A percentile compares a stretch with the other conserved stretches of the same genome.
Conservation (phyloP, 2,797 vertebrate species). For the Micrastur ruficollis region DNA sequence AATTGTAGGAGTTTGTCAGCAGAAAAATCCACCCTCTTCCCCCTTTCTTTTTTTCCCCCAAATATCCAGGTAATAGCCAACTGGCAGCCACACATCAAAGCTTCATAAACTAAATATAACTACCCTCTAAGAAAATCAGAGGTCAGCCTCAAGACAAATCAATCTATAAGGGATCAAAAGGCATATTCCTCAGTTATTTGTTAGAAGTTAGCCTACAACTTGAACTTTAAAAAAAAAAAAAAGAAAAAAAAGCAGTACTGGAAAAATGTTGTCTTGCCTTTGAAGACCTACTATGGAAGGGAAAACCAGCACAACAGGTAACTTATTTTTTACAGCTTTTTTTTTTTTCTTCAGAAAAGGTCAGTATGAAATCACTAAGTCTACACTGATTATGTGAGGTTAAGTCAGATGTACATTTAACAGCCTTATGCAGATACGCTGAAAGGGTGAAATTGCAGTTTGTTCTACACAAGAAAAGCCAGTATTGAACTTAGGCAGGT, state of each 20-base stretch:
- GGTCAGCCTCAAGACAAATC: not conserved
- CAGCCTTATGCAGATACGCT: not conserved
- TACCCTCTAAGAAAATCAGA: not conserved
- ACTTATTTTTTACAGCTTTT: not conserved
- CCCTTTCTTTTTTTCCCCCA: accelerated
- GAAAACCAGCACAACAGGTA: not conserved
- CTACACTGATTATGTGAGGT: accelerated
- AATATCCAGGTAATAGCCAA: not conserved
- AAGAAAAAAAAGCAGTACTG: not conserved
- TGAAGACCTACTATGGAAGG: not conserved
- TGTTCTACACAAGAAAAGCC: not conserved
- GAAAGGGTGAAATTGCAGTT: not conserved
- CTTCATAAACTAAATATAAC: not conserved
- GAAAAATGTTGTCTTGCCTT: not conserved
- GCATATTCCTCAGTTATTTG: not conserved
- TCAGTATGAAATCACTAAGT: not conserved
- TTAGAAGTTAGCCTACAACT: not conserved
- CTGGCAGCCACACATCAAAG: not conserved
- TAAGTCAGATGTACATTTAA: not conserved
- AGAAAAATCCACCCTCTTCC: not conserved
- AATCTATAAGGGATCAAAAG: not conserved
- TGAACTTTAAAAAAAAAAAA: not conserved
- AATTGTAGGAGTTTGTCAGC: not conserved
- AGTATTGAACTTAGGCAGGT: not conserved
- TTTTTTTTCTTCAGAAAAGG: not conserved